A percentile compares a stretch with the other conserved stretches of the same genome.
These are phyloP conservation scores for Machimus rusticus DNA, from an alignment of 2,888 invertebrate species.

Conservation along the genomic window DNA sequence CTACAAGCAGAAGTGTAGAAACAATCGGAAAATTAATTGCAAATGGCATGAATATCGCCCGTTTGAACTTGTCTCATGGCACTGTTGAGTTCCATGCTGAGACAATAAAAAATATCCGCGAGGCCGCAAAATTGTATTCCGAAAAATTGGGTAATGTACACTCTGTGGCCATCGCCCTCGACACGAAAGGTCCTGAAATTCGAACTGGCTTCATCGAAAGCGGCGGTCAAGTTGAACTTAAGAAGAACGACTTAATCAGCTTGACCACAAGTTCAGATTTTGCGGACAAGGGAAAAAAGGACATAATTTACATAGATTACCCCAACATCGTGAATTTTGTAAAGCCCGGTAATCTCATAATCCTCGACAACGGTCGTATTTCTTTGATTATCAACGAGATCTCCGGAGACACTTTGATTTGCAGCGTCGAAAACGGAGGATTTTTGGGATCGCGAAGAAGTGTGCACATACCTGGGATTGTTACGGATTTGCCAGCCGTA, in stretches of 20 bases:
- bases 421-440: slow-evolving; percentile 95
- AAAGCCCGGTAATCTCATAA: slow-evolving; percentile 83
- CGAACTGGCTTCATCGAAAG: slow-evolving; percentile 95
- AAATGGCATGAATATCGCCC: slow-evolving; percentile 96
- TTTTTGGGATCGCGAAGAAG: slow-evolving; percentile 94
- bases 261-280: slow-evolving; percentile 82
- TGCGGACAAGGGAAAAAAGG: slow-evolving; percentile 78
- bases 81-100: slow-evolving; percentile 93
- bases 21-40: slow-evolving; percentile 93
- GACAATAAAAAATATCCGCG: slow-evolving; percentile 87
- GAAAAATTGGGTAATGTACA: slow-evolving; percentile 74
- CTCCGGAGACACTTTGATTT: slow-evolving; percentile 69
- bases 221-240: slow-evolving; percentile 89
- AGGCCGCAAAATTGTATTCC: slow-evolving; percentile 82
- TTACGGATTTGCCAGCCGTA: slow-evolving; percentile 95
- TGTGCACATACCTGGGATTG: slow-evolving; percentile 93
- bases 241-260: slow-evolving; percentile 81
- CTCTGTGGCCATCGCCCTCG: slow-evolving; percentile 93
- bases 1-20: slow-evolving; percentile 80
- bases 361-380: slow-evolving; percentile 97
- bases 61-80: slow-evolving; percentile 95
- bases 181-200: slow-evolving; percentile 98
- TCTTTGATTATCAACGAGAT: slow-evolving; percentile 84
- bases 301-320: slow-evolving; percentile 87
- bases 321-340: slow-evolving; percentile 93